Percentiles rank a stretch among this genome's conserved stretches.
Evolutionary conservation across 2,888 invertebrate species (phyloP).

Genomic region (Archips xylosteana): DNA sequence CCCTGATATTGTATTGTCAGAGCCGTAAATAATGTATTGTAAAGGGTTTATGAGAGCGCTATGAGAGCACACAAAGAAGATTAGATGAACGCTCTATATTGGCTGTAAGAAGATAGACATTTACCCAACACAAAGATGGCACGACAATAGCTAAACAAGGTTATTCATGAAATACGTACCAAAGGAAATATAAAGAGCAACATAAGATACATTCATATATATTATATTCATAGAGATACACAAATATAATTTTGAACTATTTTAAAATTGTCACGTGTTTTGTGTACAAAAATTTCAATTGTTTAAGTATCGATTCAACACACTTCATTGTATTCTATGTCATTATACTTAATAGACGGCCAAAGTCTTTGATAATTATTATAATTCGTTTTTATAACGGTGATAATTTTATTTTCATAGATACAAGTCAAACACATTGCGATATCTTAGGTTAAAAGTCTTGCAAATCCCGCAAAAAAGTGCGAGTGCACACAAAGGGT

Average conservation of each 20-base stretch:
- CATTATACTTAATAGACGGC: background rate
- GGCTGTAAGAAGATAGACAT: conserved; percentile 27
- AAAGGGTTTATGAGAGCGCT: conserved; percentile 37
- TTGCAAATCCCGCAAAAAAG: too few species aligned
- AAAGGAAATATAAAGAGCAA: background rate
- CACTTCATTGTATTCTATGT: background rate
- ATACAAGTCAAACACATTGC: background rate
- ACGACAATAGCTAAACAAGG: conserved; percentile 30
- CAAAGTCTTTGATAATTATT: too few species aligned
- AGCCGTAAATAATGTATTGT: conserved; percentile 38
- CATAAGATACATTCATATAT: background rate
- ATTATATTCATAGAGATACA: background rate
- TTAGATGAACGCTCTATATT: conserved; percentile 31
- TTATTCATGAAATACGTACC: conserved; percentile 19
- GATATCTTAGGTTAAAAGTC: too few species aligned
- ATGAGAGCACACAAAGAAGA: conserved; percentile 36
- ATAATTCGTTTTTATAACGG: too few species aligned
- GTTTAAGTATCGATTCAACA: background rate
- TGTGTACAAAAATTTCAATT: background rate
- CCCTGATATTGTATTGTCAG: conserved; percentile 39
- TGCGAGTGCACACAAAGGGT: too few species aligned
- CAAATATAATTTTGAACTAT: background rate
- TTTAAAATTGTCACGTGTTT: background rate
- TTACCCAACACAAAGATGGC: conserved; percentile 33
- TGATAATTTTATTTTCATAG: background rate